Evolutionary conservation across 2,797 vertebrate species (phyloP).

Genomic region (Argya squamiceps): DNA sequence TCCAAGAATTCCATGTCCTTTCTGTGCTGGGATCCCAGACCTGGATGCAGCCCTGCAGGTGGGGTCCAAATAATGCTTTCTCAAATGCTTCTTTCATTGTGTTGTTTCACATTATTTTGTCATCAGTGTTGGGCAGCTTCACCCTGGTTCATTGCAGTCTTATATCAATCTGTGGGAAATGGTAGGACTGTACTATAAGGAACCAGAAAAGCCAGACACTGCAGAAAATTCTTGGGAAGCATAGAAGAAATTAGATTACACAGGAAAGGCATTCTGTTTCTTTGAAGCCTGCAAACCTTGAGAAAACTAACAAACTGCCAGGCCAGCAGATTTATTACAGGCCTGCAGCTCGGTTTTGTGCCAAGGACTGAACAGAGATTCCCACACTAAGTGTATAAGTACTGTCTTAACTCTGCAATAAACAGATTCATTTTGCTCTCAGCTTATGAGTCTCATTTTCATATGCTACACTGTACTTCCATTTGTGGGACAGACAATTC

Average conservation of each 20-base stretch:
- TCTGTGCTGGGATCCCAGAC: neutral
- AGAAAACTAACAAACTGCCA: neutral
- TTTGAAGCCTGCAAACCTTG: neutral
- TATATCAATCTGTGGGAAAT: neutral
- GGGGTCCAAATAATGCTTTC: neutral
- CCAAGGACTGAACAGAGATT: neutral
- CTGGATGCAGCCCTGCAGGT: neutral
- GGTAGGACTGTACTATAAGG: neutral
- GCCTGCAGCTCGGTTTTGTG: neutral
- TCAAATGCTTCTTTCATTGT: neutral
- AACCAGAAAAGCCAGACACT: neutral
- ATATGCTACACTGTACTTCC: neutral
- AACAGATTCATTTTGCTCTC: neutral
- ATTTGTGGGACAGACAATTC: neutral
- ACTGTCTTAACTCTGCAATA: neutral
- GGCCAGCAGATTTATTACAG: neutral
- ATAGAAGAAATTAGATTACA: neutral
- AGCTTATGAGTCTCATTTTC: neutral
- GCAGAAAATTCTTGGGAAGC: neutral
- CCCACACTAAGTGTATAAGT: too few relatives aligned
- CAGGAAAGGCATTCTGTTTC: neutral
- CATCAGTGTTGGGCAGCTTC: neutral
- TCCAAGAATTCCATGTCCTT: rapidly evolving
- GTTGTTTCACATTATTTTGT: neutral
- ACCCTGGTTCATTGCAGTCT: neutral